Evolutionary conservation across 1,140 invertebrate species (phyloP), one percentile per base, ranked within the genome.

Genomic region (Lepidotrigona ventralis): DNA sequence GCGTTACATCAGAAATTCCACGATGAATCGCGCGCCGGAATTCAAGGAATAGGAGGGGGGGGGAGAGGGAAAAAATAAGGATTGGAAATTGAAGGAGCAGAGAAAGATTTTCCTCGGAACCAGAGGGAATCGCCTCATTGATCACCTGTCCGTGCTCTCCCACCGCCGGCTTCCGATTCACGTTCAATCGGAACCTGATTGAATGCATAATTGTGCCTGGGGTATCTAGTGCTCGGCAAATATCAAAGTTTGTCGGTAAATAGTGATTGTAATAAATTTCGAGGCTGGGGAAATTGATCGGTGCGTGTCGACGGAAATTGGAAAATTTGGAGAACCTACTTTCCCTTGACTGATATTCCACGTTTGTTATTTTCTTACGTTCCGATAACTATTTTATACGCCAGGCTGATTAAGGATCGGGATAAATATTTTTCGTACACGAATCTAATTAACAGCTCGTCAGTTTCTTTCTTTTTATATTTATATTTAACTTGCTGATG

Each of bases 81-180:
- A 89, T 82, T 85, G 85, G 72, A 85, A 80, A 86, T 85, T 54
- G 79, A 86, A 84, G 26, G 23, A 29, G 77, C 53, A 68, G 46
- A 58, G 26, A 85, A 72, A 74, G 58, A 83, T 71, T 60, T 73
- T 11, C n/a, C 54, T 51, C 5, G 26, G 56, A 60, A 75, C 23
- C 15, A 6, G 23, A 19, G 8, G 33, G 73, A 75, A 75, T 75
- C 73, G 26, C 33, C 73, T 58, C 73, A 60, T 60, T 75, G 73
- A 75, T 75, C 56, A 75, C 56, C 53, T 60, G 54, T 33, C 21
- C 19, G 23, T 75, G 60, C n/a, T 75, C 73, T 56, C 54, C 72
- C 33, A 23, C 19, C 46, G 14, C 51, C 23, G 26, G 6, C 17
- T 9, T 15, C 23, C 23, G 11, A 53, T 17, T n/a, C 51, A 39